Conservation (phyloP, 64 coral and sea anemone genomes). For the Pocillopora verrucosa region DNA sequence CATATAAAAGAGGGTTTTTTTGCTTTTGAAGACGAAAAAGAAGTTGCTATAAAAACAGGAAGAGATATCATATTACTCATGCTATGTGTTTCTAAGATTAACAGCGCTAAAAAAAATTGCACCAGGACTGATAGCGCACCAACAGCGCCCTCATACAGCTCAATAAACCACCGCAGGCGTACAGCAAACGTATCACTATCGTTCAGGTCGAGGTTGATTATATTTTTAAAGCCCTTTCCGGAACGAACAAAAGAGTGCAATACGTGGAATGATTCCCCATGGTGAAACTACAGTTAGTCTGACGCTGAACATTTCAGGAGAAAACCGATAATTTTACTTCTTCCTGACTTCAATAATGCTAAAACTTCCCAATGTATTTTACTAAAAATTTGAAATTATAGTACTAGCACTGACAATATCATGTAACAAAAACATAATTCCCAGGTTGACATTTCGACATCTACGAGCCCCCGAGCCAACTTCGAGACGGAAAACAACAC, state of each 20-base stretch:
- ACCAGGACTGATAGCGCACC: background rate
- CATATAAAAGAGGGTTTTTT: too few species aligned
- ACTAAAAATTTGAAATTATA: too few species aligned
- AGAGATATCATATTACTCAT: too few species aligned
- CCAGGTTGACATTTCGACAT: background rate
- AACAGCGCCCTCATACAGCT: background rate
- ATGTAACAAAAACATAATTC: too few species aligned
- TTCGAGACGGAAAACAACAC: background rate
- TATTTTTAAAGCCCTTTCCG: background rate
- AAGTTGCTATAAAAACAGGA: too few species aligned
- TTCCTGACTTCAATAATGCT: too few species aligned
- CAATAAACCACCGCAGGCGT: background rate
- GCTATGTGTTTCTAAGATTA: background rate
- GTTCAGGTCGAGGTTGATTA: background rate
- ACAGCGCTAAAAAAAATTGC: background rate
- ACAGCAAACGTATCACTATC: background rate
- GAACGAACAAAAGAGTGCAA: background rate
- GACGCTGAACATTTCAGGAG: background rate
- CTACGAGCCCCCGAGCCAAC: background rate
- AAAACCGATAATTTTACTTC: too few species aligned
- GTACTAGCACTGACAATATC: too few species aligned
- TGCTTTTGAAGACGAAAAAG: too few species aligned
- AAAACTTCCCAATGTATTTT: too few species aligned
- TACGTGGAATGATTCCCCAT: background rate
- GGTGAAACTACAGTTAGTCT: background rate